Conservation (phyloP, 2,113 vertebrate genomes). For the Leiothrix lutea region DNA sequence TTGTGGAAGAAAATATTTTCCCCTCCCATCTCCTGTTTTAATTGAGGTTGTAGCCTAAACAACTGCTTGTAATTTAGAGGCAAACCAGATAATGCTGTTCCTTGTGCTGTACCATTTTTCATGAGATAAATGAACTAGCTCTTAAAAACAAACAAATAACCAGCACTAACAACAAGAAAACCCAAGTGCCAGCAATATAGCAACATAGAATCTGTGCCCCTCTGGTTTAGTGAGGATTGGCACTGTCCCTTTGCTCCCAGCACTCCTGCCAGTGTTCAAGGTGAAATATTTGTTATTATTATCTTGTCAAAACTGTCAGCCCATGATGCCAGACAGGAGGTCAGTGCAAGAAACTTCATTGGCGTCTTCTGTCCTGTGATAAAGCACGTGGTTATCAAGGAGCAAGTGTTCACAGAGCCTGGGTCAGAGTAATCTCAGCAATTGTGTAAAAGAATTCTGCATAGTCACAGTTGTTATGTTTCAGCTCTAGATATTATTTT, state of each 20-base stretch:
- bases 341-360: not conserved
- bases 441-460: not conserved
- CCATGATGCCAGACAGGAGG: not conserved
- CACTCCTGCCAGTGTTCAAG: not conserved
- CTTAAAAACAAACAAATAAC: not conserved
- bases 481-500: not conserved
- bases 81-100: not conserved
- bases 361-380: not conserved
- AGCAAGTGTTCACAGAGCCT: not conserved
- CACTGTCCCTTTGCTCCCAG: not conserved
- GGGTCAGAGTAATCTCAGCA: not conserved
- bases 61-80: not conserved
- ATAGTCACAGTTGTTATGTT: not conserved
- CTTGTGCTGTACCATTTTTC: not conserved
- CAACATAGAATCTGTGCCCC: not conserved
- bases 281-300: not conserved
- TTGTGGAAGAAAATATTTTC: not conserved
- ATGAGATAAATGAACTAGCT: not conserved
- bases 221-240: not conserved
- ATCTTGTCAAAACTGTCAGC: not conserved
- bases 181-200: fast-evolving
- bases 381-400: not conserved
- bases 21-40: not conserved
- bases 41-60: not conserved
- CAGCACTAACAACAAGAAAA: not conserved